Evolutionary conservation across 35 echinoderm and acorn worm genomes (phyloP).

Genomic region (Hemicentrotus pulcherrimus): DNA sequence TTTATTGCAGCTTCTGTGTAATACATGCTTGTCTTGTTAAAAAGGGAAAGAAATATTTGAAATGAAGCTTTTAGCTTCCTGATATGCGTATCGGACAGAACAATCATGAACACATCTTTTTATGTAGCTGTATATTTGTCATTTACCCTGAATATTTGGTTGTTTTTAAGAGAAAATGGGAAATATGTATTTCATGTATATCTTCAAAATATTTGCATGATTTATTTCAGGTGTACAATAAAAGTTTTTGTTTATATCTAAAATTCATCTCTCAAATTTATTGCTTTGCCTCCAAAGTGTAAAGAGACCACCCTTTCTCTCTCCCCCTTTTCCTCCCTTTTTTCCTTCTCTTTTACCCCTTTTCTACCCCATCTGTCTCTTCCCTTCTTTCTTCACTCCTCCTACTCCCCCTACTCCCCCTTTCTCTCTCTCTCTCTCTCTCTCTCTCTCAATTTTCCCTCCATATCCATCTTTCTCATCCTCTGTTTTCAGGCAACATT

Average conservation of each 20-base stretch:
- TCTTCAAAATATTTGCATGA: slow-evolving; percentile 44
- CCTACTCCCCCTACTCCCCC: background rate
- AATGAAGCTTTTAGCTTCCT: background rate
- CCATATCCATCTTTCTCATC: no score
- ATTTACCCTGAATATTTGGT: background rate
- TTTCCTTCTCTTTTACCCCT: background rate
- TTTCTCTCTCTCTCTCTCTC: background rate
- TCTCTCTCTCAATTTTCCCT: background rate
- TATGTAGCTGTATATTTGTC: background rate
- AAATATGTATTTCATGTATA: slow-evolving; percentile 26
- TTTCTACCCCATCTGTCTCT: background rate
- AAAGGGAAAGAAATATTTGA: background rate
- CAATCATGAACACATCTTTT: slow-evolving; percentile 19
- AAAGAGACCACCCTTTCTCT: background rate
- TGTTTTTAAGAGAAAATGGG: slow-evolving; percentile 1
- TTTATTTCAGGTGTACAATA: slow-evolving; percentile 45
- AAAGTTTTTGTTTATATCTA: slow-evolving; percentile 45
- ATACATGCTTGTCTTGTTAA: background rate
- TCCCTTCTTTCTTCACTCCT: background rate
- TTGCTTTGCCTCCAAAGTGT: background rate
- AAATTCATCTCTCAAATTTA: background rate
- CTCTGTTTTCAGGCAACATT: no score
- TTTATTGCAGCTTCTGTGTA: background rate
- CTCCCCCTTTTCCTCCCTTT: background rate
- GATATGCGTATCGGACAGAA: background rate